phyloP scores from a whole-genome alignment of 2,888 invertebrate species.

The Allygus modestus region DNA sequence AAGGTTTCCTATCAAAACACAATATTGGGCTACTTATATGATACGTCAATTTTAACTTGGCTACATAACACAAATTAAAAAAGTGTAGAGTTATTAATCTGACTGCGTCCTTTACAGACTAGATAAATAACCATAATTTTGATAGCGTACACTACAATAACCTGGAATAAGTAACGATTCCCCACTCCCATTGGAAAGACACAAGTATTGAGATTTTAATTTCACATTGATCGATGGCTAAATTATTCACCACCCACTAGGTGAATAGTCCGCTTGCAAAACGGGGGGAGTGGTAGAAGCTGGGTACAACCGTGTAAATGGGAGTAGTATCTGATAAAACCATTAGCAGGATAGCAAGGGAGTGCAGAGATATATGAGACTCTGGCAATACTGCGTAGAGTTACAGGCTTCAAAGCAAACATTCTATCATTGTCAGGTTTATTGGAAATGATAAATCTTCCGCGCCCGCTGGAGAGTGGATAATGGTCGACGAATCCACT shows the following conservation, averaged over 20 bases:
- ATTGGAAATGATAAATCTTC: conserved; percentile 57
- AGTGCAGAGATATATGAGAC: not conserved
- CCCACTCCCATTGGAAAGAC: too few species aligned
- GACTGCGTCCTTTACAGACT: too few species aligned
- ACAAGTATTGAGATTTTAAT: conserved; percentile 9
- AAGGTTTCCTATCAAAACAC: too few species aligned
- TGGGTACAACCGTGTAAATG: conserved; percentile 5
- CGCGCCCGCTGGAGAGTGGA: conserved; percentile 1
- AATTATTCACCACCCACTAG: not conserved
- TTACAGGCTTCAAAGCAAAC: conserved; percentile 42
- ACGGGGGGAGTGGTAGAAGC: not conserved
- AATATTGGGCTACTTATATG: too few species aligned
- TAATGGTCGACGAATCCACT: conserved; percentile 7
- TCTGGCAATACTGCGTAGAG: not conserved
- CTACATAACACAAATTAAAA: too few species aligned
- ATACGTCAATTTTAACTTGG: too few species aligned
- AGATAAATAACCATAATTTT: too few species aligned
- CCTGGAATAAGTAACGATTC: too few species aligned
- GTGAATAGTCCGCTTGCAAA: not conserved
- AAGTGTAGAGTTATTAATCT: too few species aligned
- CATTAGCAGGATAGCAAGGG: not conserved
- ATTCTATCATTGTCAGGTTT: conserved; percentile 56
- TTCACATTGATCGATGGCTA: not conserved
- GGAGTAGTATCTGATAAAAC: conserved; percentile 17
- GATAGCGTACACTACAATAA: too few species aligned